These are phyloP conservation scores for Amphiprion clarkii DNA, from an alignment of 2,797 vertebrate species.

Conservation along the genomic window DNA sequence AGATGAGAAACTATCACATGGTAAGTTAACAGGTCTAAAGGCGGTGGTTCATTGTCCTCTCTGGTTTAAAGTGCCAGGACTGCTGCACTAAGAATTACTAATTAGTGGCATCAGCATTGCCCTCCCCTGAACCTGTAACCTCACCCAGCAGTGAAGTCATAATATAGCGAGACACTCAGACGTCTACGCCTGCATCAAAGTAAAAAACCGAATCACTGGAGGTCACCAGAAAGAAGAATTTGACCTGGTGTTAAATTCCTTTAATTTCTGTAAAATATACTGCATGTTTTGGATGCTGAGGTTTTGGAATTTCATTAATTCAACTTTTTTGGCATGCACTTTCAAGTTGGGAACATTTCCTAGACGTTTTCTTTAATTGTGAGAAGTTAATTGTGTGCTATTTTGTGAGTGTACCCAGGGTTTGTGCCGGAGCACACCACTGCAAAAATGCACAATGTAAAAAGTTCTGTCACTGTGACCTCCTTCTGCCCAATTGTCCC, in stretches of 20 bases:
- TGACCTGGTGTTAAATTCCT: too few relatives aligned
- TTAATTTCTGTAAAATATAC: neutral
- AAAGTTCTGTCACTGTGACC: neutral
- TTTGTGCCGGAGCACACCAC: neutral
- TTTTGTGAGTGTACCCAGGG: neutral
- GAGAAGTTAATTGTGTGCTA: neutral
- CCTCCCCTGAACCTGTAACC: conserved; percentile 2
- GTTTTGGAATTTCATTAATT: neutral
- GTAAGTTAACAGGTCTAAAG: conserved; percentile 9
- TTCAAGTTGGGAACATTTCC: too few relatives aligned
- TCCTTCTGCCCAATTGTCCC: neutral
- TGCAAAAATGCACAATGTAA: neutral
- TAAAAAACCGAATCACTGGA: too few relatives aligned
- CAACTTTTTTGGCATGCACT: neutral
- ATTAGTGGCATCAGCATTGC: neutral
- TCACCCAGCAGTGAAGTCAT: neutral
- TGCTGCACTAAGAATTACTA: neutral
- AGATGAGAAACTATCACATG: conserved; percentile 83
- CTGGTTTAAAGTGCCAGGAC: neutral
- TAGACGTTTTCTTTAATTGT: neutral
- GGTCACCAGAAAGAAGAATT: too few relatives aligned
- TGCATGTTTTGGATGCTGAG: neutral
- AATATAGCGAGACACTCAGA: too few relatives aligned
- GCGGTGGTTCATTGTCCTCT: neutral
- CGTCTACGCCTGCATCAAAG: too few relatives aligned